Evolutionary conservation across 1,140 invertebrate species (phyloP), one percentile per base, ranked within the genome.

Genomic region (Drosophila ogumai): DNA sequence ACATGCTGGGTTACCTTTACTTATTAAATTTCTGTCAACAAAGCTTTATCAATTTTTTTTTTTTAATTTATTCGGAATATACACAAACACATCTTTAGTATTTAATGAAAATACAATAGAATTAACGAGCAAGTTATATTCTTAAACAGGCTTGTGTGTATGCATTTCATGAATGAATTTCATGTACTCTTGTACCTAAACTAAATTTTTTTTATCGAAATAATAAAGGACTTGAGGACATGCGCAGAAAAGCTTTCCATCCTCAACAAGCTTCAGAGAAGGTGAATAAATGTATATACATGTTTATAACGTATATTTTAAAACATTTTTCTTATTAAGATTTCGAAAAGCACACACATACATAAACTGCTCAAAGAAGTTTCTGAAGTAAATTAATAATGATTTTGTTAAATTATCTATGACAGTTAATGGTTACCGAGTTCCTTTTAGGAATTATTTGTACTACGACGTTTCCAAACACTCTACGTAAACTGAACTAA

Each of bases 81-180:
- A 13, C 31, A 19, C 1, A 34, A 34, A 7, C n/a, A 13, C 28
- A 52, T 19, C 3, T 19, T 13, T 13, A 4, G 19, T 36, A 36
- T 36, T 19, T 15, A 15, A 15, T 54, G 32, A 22, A 36, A 22
- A 19, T 34, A 13, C 17, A 19, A 34, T 15, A 19, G 5, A 34
- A 22, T 17, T 36, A 54, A 13, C 13, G 12, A 12, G 28, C n/a
- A 32, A 59, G 36, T 54, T 25, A 54, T 17, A n/a, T 22, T 6
- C 19, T 25, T 22, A 7, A 22, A 7, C 10, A 60, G 6, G 22
- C 15, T 38, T 22, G 31, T 41, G 41, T 31, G 60, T 64, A 64
- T 64, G 55, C 56, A 43, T 64, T 60, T 64, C 28, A 64, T 64
- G 61, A 64, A 63, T 63, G 60, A 63, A 63, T 36, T 22, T 8